Conservation (phyloP, 2,113 vertebrate species). For the Cynopterus brachyotis region DNA sequence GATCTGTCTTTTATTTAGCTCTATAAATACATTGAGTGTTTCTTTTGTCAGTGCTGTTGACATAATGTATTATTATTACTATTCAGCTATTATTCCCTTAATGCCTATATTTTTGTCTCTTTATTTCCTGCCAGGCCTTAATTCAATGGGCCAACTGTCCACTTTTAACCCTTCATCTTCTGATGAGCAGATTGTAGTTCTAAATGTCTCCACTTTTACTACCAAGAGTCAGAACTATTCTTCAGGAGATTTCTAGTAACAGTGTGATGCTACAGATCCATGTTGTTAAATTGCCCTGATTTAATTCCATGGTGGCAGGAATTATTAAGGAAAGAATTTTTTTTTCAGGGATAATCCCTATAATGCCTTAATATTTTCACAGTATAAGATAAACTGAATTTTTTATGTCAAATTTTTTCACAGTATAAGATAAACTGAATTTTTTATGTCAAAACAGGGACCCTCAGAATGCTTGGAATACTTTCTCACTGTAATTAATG, state of each 20-base stretch:
- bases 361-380: neutral
- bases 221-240: neutral
- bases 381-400: neutral
- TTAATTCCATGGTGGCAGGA: neutral
- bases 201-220: neutral
- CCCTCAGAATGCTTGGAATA: neutral
- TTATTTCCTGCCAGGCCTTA: slow-evolving; percentile 38
- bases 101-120: neutral
- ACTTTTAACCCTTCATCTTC: neutral
- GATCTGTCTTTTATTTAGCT: slow-evolving; percentile 65
- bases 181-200: neutral
- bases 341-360: neutral
- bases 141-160: neutral
- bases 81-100: slow-evolving; percentile 25
- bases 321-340: neutral
- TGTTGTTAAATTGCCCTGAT: neutral
- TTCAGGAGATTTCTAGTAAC: neutral
- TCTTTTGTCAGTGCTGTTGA: slow-evolving; percentile 56
- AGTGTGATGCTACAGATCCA: neutral
- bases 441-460: neutral
- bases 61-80: slow-evolving; percentile 16
- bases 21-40: slow-evolving; percentile 58
- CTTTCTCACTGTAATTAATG: neutral
- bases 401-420: slow-evolving; percentile 21
- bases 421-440: neutral